Evolutionary conservation across 2,888 invertebrate genomes (phyloP), one percentile per base, ranked within the genome.

Genomic region (Hesperia comma): DNA sequence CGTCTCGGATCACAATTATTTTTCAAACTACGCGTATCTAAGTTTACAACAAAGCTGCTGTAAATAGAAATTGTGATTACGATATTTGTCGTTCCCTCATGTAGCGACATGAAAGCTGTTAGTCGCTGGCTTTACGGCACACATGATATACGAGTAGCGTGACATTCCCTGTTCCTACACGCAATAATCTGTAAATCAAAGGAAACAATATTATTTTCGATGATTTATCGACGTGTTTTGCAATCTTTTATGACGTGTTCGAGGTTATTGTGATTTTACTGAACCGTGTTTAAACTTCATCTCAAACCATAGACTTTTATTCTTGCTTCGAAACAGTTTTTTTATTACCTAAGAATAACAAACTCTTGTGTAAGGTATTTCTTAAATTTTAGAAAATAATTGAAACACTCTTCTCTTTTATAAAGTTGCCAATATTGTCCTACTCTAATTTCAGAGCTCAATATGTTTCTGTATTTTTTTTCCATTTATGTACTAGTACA

Each of bases 61-160:
- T 19, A 19, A 49, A 49, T 49, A 19, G 19, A 49, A 26, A 26
- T 26, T 53, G n/a, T 37, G 37, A 8, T 12, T 55, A 83, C 82
- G 83, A 84, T 75, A 75, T 53, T 32, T 53, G 74, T 83, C 79
- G 85, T 87, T 83, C 85, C 86, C 84, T 86, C 84, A 83, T 82
- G 84, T 86, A 8, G 46, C 15, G 46, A 17, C 86, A 85, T 86
- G 82, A 83, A 80, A 86, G 85, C 86, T 91, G 87, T 92, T 63
- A 37, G 37, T 26, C n/a, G 43, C 15, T 43, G 46, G 26, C 46
- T 32, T 63, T 63, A 63, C 55, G 43, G 43, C 43, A 54, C 41
- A 32, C 51, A 58, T 60, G 66, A 66, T 60, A 67, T 61, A 61
- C 26, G 54, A 66, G 53, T 53, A 26, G 43, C 54, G 21, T 66